Percentiles rank a stretch among this genome's conserved stretches.
Conservation (phyloP, 2,888 invertebrate species). For the Acrobasis repandana region DNA sequence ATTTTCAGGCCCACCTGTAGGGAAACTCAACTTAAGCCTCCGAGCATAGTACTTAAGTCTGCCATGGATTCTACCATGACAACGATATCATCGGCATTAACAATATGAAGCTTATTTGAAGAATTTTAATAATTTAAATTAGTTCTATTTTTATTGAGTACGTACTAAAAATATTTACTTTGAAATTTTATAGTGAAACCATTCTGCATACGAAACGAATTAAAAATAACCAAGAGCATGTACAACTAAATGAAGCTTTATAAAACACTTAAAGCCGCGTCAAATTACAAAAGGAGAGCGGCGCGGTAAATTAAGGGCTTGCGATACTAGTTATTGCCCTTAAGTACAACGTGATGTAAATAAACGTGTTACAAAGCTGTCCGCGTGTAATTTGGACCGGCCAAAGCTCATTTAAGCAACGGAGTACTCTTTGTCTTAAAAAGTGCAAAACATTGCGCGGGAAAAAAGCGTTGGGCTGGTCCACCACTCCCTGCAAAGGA, state of each 20-base stretch:
- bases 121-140: too few species aligned
- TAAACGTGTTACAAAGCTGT: conserved; percentile 70
- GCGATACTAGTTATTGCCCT: conserved; percentile 75
- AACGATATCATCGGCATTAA: too few species aligned
- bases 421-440: conserved; percentile 67
- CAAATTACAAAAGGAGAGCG: conserved; percentile 59
- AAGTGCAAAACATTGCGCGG: conserved; percentile 75
- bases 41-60: too few species aligned
- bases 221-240: conserved; percentile 20
- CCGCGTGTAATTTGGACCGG: conserved; percentile 76
- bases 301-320: conserved; percentile 69
- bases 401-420: conserved; percentile 75
- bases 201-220: not conserved
- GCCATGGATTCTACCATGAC: too few species aligned
- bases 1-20: too few species aligned
- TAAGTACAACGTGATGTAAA: conserved; percentile 82
- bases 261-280: conserved; percentile 59
- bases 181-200: not conserved
- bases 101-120: too few species aligned
- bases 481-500: conserved; percentile 66
- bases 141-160: too few species aligned
- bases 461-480: conserved; percentile 70
- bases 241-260: conserved; percentile 43
- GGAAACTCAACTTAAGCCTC: too few species aligned
- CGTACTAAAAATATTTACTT: not conserved